Conservation (phyloP, 53 echinoderm and acorn worm species). For the Echinometra lucunter region DNA sequence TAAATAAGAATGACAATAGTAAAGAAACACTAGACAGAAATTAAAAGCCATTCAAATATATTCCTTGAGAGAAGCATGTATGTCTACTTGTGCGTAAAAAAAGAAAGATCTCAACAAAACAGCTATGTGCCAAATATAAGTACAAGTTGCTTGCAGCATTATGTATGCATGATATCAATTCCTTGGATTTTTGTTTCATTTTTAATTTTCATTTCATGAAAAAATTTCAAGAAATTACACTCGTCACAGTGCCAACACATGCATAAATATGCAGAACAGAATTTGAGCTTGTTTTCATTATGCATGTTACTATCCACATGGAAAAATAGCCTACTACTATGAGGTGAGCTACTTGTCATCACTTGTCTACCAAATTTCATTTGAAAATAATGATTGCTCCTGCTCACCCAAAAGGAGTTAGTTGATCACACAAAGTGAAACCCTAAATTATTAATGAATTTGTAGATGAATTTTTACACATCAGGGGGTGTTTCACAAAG, state of each 20-base stretch:
- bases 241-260: not conserved
- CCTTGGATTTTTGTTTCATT: not conserved
- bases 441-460: too few species aligned
- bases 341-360: not conserved
- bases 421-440: too few species aligned
- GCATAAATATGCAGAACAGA: not conserved
- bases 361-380: not conserved
- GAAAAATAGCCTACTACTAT: not conserved
- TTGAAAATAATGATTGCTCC: too few species aligned
- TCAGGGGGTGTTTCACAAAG: too few species aligned
- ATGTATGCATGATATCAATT: slow-evolving; percentile 46
- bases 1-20: not conserved
- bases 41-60: not conserved
- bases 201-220: not conserved
- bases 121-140: not conserved
- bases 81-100: not conserved
- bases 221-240: not conserved
- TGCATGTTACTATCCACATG: not conserved
- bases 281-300: not conserved
- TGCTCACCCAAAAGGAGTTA: too few species aligned
- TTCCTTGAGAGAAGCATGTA: not conserved
- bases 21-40: not conserved
- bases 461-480: too few species aligned
- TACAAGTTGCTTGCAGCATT: slow-evolving; percentile 50
- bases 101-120: not conserved